Base-by-base conservation (phyloP, 2,888 invertebrate species). In the Tholera decimalis region DNA sequence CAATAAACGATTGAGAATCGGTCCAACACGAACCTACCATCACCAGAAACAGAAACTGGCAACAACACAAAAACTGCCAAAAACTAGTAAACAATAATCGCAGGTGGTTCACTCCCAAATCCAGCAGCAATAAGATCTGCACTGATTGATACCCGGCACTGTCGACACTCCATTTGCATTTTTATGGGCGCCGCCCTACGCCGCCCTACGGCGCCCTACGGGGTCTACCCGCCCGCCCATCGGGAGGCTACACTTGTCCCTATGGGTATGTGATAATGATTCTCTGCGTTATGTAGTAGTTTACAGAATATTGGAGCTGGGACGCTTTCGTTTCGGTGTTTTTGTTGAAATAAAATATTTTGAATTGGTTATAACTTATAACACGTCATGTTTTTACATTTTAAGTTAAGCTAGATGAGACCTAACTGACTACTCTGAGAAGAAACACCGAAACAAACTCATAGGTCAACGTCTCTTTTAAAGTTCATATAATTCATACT, bases 101-200 rank as follows among this genome's bases (percentile, higher is more conserved):
- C 73, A 73, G 71, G 70, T 77, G 83, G 88, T 82, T 80, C 79
- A 75, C 68, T 79, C 78, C 77, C 80, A 81, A 90, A 92, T 89
- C 91, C 90, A 84, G 86, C 92, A 89, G 92, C 93, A 93, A 93
- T 93, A 94, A 91, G 91, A 87, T 83, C 77, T 69, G 83, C 83
- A 84, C 91, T 94, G 94, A 94, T 94, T 94, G 94, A 94, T 94
- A 94, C 92, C 89, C 90, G 88, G 89, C 91, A 91, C 93, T 93
- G 96, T 95, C 96, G 96, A 96, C 96, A 94, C 92, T 93, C 92
- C 95, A 96, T 96, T 96, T 96, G 96, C 93, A 93, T 94, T 91
- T 93, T 93, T 94, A 93, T 94, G 90, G 88, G 88, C 87, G 86
- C 87, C 87, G 87, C 88, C 88, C 88, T 70, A 66, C 82, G 77